Percentiles rank a stretch among this genome's conserved stretches.
Evolutionary conservation across 2,113 vertebrate species (phyloP).

Genomic region (Ardeotis arabs): DNA sequence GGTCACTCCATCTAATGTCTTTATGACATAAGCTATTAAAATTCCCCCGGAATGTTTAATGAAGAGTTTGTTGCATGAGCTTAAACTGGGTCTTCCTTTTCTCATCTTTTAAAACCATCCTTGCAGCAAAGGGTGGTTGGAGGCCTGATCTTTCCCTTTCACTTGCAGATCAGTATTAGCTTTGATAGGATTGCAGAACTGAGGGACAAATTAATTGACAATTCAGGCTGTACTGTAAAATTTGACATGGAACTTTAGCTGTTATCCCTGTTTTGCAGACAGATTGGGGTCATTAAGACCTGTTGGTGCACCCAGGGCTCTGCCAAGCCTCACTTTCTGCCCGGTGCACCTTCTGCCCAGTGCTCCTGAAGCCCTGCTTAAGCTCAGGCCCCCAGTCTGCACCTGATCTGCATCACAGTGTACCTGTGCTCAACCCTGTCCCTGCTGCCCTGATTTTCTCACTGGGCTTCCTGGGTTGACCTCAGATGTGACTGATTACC

Average conservation of each 20-base stretch:
- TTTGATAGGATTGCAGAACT: background rate
- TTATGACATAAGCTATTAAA: background rate
- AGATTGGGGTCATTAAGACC: background rate
- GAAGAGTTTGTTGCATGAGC: background rate
- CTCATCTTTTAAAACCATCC: background rate
- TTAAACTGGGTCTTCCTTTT: background rate
- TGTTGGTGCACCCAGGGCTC: background rate
- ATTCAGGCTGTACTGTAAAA: background rate
- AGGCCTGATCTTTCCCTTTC: background rate
- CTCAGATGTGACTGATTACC: background rate
- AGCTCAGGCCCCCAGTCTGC: background rate
- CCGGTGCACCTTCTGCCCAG: background rate
- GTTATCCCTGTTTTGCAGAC: background rate
- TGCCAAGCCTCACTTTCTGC: background rate
- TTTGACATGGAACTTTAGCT: background rate
- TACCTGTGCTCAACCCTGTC: background rate
- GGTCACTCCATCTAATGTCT: background rate
- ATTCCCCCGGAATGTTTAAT: background rate
- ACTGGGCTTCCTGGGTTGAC: background rate
- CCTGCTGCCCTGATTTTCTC: background rate
- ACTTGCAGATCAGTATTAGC: background rate
- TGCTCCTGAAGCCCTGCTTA: background rate
- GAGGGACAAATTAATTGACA: background rate
- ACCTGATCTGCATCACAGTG: background rate
- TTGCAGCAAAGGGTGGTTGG: background rate